Evolutionary conservation across 2,797 vertebrate genomes (phyloP), one percentile per base, ranked within the genome.

Genomic region (Sus cebifrons): DNA sequence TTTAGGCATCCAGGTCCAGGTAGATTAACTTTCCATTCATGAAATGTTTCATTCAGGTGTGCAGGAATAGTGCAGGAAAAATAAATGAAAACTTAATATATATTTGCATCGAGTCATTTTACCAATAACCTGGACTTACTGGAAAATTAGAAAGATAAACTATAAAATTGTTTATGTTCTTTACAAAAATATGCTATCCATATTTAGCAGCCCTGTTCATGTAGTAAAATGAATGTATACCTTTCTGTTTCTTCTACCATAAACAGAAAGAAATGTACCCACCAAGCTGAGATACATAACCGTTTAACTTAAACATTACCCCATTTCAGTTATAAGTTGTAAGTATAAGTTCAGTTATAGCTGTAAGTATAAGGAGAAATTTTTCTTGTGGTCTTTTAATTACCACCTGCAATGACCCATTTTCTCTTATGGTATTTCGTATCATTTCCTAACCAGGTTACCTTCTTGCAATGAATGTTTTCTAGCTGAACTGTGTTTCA

Each of bases 131-230:
- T 62, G 86, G 96, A 44, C 92, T 98, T 97, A 95, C 96, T 96
- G 97, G 97, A 97, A 97, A 97, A 97, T 96, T 96, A 95, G 97
- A 96, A 97, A 97, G 97, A 96, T 83, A 95, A 98, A 97, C 97
- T 97, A 54, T 95, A 92, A 96, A 95, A 94, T 97, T 97, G 95
- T 96, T 97, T 96, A 91, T 96, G 68, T 96, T 97, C 97, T 91
- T 97, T 96, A 93, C 90, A 88, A 94, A 97, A 97, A 94, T 96
- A 97, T 92, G 90, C 36, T 95, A n/a, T 95, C 96, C 86, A n/a
- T 91, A 95, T 88, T 96, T 94, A 96, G 95, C 54, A 29, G 67
- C 79, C 89, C 54, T 56, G 70, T 75, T 95, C 94, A 7, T 7
- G 36, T 6, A 70, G 75, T 64, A 71, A 96, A 75, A 95, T 84